phyloP scores from a whole-genome alignment of 1,140 invertebrate genomes.

The Tigriopus japonicus region DNA sequence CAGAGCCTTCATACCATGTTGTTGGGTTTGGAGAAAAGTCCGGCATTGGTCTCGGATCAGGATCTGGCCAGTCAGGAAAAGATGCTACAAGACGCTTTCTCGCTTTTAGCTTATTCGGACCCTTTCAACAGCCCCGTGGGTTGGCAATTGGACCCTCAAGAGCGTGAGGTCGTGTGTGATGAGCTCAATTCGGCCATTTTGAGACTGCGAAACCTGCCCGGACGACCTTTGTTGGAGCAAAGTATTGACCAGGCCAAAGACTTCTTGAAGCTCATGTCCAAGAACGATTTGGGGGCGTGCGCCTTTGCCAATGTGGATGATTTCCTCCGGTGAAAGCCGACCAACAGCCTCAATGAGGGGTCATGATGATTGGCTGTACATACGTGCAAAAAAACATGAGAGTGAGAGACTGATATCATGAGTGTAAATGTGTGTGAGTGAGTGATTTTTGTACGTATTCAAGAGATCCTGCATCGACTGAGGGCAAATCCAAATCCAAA shows the following conservation, averaged over 20 bases:
- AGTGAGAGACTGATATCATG: too few species aligned
- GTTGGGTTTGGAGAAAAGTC: neutral
- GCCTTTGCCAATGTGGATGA: slow-evolving; percentile 54
- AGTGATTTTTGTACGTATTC: too few species aligned
- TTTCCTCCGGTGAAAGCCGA: neutral
- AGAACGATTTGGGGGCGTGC: slow-evolving; percentile 69
- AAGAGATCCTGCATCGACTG: too few species aligned
- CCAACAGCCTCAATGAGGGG: too few species aligned
- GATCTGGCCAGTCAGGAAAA: neutral
- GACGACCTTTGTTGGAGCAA: slow-evolving; percentile 74
- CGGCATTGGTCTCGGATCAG: neutral
- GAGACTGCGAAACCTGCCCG: slow-evolving; percentile 68
- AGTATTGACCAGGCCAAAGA: slow-evolving; percentile 70
- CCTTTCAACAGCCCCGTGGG: slow-evolving; percentile 90
- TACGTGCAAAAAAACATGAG: too few species aligned
- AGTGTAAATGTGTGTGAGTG: too few species aligned
- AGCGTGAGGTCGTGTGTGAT: slow-evolving; percentile 81
- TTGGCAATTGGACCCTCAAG: slow-evolving; percentile 75
- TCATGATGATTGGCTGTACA: too few species aligned
- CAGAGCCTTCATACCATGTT: slow-evolving; percentile 5
- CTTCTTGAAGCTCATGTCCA: slow-evolving; percentile 70
- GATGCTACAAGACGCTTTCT: slow-evolving; percentile 71
- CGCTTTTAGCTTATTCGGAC: slow-evolving; percentile 89
- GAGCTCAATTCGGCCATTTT: slow-evolving; percentile 91
- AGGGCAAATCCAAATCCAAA: too few species aligned